Conservation (phyloP, 2,113 vertebrate genomes). For the Amazona guildingii region DNA sequence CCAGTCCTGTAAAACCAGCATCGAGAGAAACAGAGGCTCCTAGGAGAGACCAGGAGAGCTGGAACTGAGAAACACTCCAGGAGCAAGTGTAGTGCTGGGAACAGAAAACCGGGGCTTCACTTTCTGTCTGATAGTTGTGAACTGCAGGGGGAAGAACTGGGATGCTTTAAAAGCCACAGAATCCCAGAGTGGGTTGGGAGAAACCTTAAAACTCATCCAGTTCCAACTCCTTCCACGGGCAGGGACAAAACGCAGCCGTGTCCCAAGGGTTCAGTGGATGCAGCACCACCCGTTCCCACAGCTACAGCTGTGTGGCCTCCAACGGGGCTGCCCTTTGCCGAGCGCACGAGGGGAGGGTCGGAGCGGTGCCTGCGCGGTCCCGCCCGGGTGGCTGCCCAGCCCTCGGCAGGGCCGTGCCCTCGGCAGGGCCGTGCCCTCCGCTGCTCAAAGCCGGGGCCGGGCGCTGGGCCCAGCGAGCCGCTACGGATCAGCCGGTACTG, state of each 20-base stretch:
- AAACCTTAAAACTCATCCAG: neutral
- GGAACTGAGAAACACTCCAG: neutral
- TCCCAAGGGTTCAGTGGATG: neutral
- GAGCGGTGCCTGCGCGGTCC: neutral
- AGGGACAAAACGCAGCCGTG: neutral
- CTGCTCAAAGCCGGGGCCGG: too few species aligned
- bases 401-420: too few species aligned
- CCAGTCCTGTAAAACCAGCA: neutral
- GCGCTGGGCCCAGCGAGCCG: neutral
- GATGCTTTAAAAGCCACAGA: neutral
- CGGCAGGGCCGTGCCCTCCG: too few species aligned
- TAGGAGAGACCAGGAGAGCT: neutral
- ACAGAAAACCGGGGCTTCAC: neutral
- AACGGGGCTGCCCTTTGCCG: fast-evolving
- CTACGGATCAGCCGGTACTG: too few species aligned
- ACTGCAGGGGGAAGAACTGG: neutral
- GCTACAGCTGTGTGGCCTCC: fast-evolving
- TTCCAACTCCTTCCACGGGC: neutral
- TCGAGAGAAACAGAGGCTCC: too few species aligned
- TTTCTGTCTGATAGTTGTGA: neutral
- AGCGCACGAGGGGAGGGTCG: fast-evolving
- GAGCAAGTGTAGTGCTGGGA: fast-evolving
- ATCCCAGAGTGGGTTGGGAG: neutral
- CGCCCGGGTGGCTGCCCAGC: too few species aligned
- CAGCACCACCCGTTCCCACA: fast-evolving